phyloP scores from a whole-genome alignment of 2,113 vertebrate species.

The Aepyceros melampus region DNA sequence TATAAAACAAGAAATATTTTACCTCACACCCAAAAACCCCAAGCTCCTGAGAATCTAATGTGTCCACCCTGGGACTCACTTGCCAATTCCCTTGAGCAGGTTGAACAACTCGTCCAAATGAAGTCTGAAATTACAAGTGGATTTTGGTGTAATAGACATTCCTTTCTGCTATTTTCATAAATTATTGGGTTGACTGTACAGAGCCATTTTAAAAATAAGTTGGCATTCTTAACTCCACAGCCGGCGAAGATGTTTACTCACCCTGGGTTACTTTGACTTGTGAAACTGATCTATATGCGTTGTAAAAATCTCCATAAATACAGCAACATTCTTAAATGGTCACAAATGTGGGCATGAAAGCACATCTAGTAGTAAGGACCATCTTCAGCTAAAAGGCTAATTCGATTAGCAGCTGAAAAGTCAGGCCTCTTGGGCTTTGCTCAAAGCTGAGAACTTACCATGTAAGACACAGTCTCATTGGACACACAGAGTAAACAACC shows the following conservation, averaged over 20 bases:
- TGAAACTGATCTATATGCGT: neutral
- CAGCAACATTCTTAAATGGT: neutral
- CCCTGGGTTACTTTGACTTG: neutral
- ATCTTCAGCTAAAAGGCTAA: constrained; percentile 45
- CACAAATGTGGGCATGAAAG: neutral
- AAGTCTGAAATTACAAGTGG: neutral
- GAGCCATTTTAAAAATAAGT: constrained; percentile 17
- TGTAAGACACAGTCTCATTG: neutral
- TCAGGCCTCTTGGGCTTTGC: neutral
- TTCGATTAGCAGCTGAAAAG: constrained; percentile 31
- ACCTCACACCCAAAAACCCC: neutral
- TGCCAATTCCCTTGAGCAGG: neutral
- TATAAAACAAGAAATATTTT: neutral
- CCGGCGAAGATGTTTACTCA: neutral
- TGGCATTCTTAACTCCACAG: neutral
- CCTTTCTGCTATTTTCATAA: constrained; percentile 36
- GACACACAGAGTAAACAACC: constrained; percentile 10
- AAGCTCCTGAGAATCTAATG: neutral
- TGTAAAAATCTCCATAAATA: constrained; percentile 6
- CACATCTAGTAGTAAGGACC: neutral
- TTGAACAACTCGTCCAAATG: neutral
- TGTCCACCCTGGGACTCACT: neutral
- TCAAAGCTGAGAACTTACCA: neutral
- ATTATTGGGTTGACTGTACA: neutral
- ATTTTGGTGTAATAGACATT: neutral